These are phyloP conservation scores for Tupaia chinensis DNA, from an alignment of 2,113 vertebrate genomes.

Conservation along the genomic window DNA sequence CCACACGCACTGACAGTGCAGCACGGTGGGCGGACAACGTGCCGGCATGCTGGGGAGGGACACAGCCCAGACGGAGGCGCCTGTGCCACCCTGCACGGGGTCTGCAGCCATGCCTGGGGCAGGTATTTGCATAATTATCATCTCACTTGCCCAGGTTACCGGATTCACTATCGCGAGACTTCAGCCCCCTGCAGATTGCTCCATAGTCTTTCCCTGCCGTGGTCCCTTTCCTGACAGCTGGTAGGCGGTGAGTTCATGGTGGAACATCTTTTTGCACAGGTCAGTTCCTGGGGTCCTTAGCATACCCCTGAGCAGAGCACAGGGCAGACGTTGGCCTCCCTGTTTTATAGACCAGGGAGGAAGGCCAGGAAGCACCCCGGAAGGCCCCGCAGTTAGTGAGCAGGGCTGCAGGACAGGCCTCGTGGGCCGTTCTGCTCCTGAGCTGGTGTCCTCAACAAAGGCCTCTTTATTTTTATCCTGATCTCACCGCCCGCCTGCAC, in stretches of 20 bases:
- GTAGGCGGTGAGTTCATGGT: too few species aligned
- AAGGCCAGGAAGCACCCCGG: rapidly evolving
- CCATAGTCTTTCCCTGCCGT: background rate
- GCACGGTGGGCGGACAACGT: rapidly evolving
- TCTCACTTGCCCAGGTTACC: background rate
- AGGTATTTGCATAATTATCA: rapidly evolving
- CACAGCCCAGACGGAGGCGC: rapidly evolving
- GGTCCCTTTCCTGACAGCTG: background rate
- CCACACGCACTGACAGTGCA: rapidly evolving
- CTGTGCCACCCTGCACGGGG: rapidly evolving
- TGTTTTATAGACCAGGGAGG: background rate
- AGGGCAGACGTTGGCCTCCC: background rate
- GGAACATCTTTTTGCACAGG: background rate
- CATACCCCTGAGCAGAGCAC: rapidly evolving
- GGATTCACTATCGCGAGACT: background rate
- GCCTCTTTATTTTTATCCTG: background rate
- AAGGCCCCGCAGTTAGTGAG: background rate
- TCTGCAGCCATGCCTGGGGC: rapidly evolving
- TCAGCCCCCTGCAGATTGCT: background rate
- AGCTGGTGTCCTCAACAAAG: rapidly evolving
- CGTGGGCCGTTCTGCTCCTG: background rate
- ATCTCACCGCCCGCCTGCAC: background rate
- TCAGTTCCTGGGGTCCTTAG: too few species aligned
- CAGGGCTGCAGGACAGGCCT: background rate
- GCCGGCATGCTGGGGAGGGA: rapidly evolving